Evolutionary conservation across 2,888 invertebrate species (phyloP), one percentile per base, ranked within the genome.

Genomic region (Epinotia ramella): DNA sequence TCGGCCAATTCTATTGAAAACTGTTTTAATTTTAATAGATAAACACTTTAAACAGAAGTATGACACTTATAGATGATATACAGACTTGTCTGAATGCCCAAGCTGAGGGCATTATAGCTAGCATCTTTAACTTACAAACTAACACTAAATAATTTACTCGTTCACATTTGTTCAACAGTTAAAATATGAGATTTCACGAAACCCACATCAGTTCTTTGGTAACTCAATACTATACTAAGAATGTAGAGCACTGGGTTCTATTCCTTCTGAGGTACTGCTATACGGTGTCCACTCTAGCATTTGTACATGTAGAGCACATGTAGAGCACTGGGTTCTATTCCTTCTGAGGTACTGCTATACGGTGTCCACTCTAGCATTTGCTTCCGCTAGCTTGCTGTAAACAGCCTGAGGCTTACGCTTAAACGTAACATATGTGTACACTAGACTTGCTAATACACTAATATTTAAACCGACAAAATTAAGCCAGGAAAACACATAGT

Each of bases 401-500:
- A 85, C 81, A 5, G 84, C 78, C 9, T 83, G 77, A 3, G 96
- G 95, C 81, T 95, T 96, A 78, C 95, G 95, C 80, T 96, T 96
- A 88, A 98, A 98, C 28, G 98, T 98, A 11, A 98, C 97, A 93
- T 97, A 98, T 0, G 98, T 97, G 84, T 98, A 98, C 66, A 98
- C 92, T 67, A 98, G 93, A 92, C 98, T 98, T 56, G 98, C 98
- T 67, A 97, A 84, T 2, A 98, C 97, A 95, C 99, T 99, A 69
- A 99, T 97, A 93, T 99, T 99, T 73, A 99, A 96, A 20, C 99
- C 99, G 78, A 98, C 95, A 93, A 99, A 99, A 91, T 99, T 99
- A 53, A 97, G 95, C 96, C 97, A 97, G 2, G 98, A 97, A 90
- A 99, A 99, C 77, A 99, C 96, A 91, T 99, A 99, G 91, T 99